Conservation (phyloP, 2,113 vertebrate species). For the Eonycteris spelaea region DNA sequence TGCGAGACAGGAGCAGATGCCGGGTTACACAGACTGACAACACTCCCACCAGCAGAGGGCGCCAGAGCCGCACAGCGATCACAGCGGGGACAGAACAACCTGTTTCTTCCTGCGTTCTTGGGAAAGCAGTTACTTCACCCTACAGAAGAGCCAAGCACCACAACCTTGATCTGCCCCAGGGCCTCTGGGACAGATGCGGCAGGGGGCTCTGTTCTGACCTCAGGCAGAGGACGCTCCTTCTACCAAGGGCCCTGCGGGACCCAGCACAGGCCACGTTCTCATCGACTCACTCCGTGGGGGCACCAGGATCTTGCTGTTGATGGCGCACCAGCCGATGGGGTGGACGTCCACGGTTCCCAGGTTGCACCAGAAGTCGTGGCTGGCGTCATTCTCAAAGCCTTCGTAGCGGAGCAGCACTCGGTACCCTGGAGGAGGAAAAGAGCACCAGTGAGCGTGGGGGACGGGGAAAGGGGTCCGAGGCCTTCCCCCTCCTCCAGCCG, state of each 20-base stretch:
- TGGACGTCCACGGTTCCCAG: constrained; percentile 92
- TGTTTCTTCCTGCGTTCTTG: not conserved
- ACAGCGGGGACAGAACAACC: not conserved
- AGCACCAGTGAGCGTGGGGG: not conserved
- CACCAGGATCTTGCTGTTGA: constrained; percentile 96
- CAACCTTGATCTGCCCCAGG: not conserved
- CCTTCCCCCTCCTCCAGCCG: not conserved
- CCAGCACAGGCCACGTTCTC: not conserved
- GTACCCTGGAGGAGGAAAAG: constrained; percentile 86
- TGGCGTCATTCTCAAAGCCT: constrained; percentile 91
- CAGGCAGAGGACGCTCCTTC: not conserved
- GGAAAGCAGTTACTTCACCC: not conserved
- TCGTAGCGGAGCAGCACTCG: constrained; percentile 92
- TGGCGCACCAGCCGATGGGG: constrained; percentile 96
- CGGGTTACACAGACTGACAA: not conserved
- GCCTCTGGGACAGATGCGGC: not conserved
- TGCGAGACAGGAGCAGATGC: constrained; percentile 22
- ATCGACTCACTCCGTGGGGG: constrained; percentile 91
- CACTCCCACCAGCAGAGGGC: not conserved
- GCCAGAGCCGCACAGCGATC: not conserved
- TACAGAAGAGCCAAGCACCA: not conserved
- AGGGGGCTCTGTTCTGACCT: not conserved
- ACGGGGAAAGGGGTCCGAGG: not conserved
- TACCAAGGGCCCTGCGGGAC: not conserved
- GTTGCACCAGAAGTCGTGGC: constrained; percentile 95